Evolutionary conservation across 2,797 vertebrate species (phyloP).

Genomic region (Rhinoraja longicauda): DNA sequence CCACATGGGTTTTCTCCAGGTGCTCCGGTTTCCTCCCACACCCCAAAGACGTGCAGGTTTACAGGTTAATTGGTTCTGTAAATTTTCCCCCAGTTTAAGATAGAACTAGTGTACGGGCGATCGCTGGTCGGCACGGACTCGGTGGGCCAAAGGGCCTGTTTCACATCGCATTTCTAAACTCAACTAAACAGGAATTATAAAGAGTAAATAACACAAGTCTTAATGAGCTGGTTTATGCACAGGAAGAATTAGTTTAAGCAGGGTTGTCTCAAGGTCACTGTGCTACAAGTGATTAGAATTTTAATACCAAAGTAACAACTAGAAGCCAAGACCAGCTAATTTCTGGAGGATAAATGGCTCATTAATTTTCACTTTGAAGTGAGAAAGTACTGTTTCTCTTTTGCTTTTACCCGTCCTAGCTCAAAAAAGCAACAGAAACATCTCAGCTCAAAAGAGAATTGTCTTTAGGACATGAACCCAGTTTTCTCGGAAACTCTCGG

Average conservation of each 20-base stretch:
- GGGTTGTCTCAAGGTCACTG: neutral
- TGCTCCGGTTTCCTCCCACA: no score
- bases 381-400: neutral
- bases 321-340: neutral
- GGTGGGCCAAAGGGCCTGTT: no score
- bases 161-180: no score
- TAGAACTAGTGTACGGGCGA: no score
- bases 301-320: neutral
- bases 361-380: neutral
- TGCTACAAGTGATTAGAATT: conserved; percentile 1
- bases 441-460: conserved; percentile 4
- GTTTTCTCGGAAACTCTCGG: neutral
- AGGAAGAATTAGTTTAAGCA: conserved; percentile 7
- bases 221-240: neutral
- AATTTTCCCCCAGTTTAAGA: no score
- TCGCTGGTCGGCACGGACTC: no score
- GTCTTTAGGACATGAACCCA: conserved; percentile 3
- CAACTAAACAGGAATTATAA: neutral
- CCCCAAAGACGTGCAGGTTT: no score
- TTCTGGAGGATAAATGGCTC: neutral
- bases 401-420: neutral
- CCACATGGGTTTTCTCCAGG: no score
- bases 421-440: neutral
- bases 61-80: no score
- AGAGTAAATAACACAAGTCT: neutral